A percentile compares a stretch with the other conserved stretches of the same genome.
phyloP scores from a whole-genome alignment of 2,888 invertebrate species.

The Portevinia maculata region DNA sequence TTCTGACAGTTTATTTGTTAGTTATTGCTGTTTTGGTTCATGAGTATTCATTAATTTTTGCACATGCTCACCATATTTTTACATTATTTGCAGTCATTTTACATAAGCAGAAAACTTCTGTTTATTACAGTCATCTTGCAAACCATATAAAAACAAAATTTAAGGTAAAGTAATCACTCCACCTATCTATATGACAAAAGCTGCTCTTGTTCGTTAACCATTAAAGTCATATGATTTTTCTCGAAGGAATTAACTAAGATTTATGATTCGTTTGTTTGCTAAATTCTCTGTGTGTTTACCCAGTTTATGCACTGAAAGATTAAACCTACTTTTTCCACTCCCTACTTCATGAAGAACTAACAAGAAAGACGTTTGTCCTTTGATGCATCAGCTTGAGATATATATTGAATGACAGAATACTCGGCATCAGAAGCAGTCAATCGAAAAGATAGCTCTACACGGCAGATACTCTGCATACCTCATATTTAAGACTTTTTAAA shows the following conservation, averaged over 20 bases:
- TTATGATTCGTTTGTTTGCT: slow-evolving; percentile 23
- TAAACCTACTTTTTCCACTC: slow-evolving; percentile 32
- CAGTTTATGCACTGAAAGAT: slow-evolving; percentile 35
- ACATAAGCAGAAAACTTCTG: neutral
- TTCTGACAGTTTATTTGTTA: too few relatives aligned
- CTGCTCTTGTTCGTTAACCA: neutral
- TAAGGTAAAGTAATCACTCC: neutral
- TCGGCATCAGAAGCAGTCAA: slow-evolving; percentile 14
- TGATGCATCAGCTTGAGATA: slow-evolving; percentile 27
- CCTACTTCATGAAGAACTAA: slow-evolving; percentile 11
- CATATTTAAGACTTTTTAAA: slow-evolving; percentile 25
- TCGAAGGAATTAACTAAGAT: slow-evolving; percentile 21
- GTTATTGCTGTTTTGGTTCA: too few relatives aligned
- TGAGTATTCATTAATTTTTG: too few relatives aligned
- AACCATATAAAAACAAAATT: neutral
- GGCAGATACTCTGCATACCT: slow-evolving; percentile 9
- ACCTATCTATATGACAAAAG: neutral
- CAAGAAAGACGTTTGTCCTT: slow-evolving; percentile 5
- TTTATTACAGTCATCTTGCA: neutral
- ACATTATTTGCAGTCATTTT: neutral
- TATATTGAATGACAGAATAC: neutral
- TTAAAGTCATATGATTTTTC: slow-evolving; percentile 16
- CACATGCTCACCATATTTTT: too few relatives aligned
- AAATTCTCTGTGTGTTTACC: slow-evolving; percentile 40
- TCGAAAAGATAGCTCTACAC: slow-evolving; percentile 6